Conservation (phyloP, 1,140 invertebrate genomes). For the Phenacoccus solenopsis region DNA sequence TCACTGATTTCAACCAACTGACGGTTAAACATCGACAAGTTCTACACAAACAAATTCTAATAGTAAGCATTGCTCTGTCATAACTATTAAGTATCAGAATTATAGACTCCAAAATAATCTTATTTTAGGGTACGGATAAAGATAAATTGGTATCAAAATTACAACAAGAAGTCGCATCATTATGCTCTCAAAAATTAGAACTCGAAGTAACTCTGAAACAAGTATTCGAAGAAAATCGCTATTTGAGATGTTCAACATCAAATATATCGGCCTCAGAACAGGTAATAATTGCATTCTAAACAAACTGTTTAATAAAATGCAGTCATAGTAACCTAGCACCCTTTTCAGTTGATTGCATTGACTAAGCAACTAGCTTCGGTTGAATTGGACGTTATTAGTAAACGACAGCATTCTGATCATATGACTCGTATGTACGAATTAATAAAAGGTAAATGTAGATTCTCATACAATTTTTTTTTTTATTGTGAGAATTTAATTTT, state of each 20-base stretch:
- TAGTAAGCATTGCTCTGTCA: conserved; percentile 16
- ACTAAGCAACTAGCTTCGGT: not conserved
- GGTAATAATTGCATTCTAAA: too few species aligned
- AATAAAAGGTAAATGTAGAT: conserved; percentile 22
- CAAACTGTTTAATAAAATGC: not conserved
- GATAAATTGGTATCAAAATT: not conserved
- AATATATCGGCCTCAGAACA: not conserved
- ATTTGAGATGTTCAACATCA: not conserved
- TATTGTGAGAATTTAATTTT: not conserved
- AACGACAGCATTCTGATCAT: conserved; percentile 21
- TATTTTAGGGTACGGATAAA: not conserved
- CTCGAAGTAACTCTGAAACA: not conserved
- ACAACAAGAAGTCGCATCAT: not conserved
- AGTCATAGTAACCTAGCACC: not conserved
- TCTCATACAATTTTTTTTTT: not conserved
- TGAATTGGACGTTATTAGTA: not conserved
- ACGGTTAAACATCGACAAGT: conserved; percentile 23
- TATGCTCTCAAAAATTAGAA: not conserved
- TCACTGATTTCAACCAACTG: conserved; percentile 22
- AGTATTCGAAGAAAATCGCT: not conserved
- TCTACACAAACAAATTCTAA: conserved; percentile 19
- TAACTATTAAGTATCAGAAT: not conserved
- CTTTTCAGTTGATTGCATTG: not conserved
- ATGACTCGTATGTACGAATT: conserved; percentile 24
- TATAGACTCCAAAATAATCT: not conserved